Evolutionary conservation across 2,888 invertebrate genomes (phyloP), one percentile per base, ranked within the genome.

Genomic region (Gandaritis pyraliata): DNA sequence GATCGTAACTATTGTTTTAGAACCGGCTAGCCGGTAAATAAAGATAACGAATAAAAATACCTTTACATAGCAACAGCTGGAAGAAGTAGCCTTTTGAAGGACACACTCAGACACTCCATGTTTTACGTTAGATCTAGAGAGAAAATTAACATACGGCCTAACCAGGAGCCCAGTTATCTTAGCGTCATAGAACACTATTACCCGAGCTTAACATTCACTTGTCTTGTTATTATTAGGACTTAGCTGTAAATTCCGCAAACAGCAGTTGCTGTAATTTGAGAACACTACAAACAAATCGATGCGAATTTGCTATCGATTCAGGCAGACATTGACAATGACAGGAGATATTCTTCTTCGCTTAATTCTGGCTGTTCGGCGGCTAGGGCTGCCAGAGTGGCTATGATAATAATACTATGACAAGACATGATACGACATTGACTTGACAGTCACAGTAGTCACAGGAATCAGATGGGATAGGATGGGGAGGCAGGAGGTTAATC

Each of bases 11-110:
- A n/a, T 43, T 18, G 46, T 47, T 23, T 13, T 5, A 47, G 13
- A 57, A 43, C 39, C 54, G 36, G 55, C 48, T 48, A 49, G 52
- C 57, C 60, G 58, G 61, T 53, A 50, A 52, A 54, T 46, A 51
- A 33, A 53, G 2, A 11, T 16, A 7, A 48, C 43, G 46, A 48
- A 13, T 62, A 57, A 61, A 58, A 51, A 57, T 80, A 88, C 90
- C 87, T 87, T 87, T 90, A 90, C 83, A 85, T 73, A 71, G 77
- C 84, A 86, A 86, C 89, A 89, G 86, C 83, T 87, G 86, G 80
- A 74, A 68, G 71, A 69, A 81, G 61, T 72, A 53, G 70, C 63
- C 50, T 46, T 43, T 68, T 75, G 69, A 71, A 70, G 61, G 69
- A 78, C 65, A 65, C 68, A 30, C 70, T 62, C 29, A 61, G 66